A percentile compares a stretch with the other conserved stretches of the same genome.
Conservation (phyloP, 2,113 vertebrate species). For the Xiphorhynchus elegans region DNA sequence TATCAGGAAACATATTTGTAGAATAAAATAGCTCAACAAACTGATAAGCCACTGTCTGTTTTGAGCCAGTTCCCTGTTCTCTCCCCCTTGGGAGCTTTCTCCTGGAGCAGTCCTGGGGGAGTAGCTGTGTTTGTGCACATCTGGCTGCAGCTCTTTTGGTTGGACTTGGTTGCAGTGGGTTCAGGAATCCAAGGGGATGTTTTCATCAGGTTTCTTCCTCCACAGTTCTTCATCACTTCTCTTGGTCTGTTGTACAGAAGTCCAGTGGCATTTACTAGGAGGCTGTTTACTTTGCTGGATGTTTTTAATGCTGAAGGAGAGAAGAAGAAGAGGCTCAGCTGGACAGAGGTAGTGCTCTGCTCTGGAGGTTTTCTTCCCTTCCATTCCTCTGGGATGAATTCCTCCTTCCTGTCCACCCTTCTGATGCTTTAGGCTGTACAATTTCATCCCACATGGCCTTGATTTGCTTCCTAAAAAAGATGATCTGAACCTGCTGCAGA, state of each 20-base stretch:
- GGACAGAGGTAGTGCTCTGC: not conserved
- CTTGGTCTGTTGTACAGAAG: not conserved
- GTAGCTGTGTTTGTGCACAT: not conserved
- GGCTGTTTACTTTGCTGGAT: rapidly evolving
- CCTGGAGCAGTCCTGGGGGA: not conserved
- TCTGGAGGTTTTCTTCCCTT: not conserved
- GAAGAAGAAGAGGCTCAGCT: not conserved
- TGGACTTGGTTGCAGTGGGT: rapidly evolving
- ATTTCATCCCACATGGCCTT: not conserved
- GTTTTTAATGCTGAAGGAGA: not conserved
- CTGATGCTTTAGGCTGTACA: not conserved
- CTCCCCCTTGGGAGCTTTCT: not conserved
- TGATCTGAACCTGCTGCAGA: not conserved
- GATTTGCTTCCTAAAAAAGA: not conserved
- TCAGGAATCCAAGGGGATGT: not conserved
- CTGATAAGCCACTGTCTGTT: not conserved
- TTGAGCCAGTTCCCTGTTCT: not conserved
- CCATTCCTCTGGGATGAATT: not conserved
- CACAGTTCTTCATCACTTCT: rapidly evolving
- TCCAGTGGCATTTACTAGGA: not conserved
- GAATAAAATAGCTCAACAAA: not conserved
- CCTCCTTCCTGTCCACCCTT: not conserved
- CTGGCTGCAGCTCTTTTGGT: not conserved
- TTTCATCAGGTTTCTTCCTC: not conserved
- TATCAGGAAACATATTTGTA: not conserved